Base-by-base conservation (phyloP, 2,888 invertebrate genomes). In the Caenorhabditis afra region DNA sequence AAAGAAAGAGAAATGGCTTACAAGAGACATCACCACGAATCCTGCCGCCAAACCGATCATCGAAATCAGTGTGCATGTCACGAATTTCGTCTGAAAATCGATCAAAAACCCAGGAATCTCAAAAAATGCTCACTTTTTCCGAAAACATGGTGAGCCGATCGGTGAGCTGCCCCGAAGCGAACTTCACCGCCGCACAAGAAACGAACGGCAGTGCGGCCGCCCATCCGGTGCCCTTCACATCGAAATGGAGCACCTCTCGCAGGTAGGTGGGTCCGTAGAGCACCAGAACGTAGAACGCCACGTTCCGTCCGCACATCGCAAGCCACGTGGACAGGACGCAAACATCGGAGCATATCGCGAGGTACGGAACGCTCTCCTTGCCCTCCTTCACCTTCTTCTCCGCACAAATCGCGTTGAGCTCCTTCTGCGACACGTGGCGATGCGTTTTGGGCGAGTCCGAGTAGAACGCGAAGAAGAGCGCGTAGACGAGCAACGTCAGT, bases 131-230 rank as follows among this genome's bases (percentile, higher is more conserved):
- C 29, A 29, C 29, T 29, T 75, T 81, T 41, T 83, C 79, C 20
- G 82, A 82, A 35, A 84, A 59, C 47, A 81, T 84, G 3, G 74
- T 62, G 10, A 79, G 49, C 16, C 66, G 58, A 59, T 85, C 85
- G 4, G 82, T 76, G 5, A 83, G 62, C 14, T 84, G 83, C 11
- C 85, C 85, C 0, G 82, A 70, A 18, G 81, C 74, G 29, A 82
- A 71, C 39, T 85, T 85, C n/a, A 85, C 64, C 11, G 65, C 59
- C 2, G 78, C 74, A 18, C 76, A 80, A 1, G 79, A 71, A 22
- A 85, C 64, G 53, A 67, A 83, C 20, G 85, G 85, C n/a, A 85
- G 41, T 14, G 85, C 82, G 1, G 84, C 71, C 10, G 83, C 81
- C 59, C 81, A 73, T 18, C 85, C 85, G 7, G 85, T 85, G 22